phyloP scores from a whole-genome alignment of 2,888 invertebrate species.

The Calameuta filiformis region DNA sequence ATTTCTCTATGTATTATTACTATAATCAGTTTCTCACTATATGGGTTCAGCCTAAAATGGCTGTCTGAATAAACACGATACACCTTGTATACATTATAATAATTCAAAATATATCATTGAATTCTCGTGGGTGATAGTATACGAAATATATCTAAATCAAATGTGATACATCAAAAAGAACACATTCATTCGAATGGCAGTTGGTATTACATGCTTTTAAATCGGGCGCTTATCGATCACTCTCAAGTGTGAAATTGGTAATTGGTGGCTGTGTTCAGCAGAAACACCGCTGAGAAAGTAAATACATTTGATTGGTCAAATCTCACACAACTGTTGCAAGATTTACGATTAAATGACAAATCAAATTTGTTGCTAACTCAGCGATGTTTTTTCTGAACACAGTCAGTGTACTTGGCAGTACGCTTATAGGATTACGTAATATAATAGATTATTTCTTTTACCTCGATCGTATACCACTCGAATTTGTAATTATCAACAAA shows the following conservation, averaged over 20 bases:
- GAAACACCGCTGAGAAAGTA: too few species aligned
- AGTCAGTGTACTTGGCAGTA: not conserved
- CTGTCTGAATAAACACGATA: not conserved
- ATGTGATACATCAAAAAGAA: constrained; percentile 16
- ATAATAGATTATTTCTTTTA: not conserved
- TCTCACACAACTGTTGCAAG: too few species aligned
- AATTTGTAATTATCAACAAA: not conserved
- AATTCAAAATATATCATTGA: not conserved
- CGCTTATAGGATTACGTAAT: not conserved
- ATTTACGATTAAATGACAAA: too few species aligned
- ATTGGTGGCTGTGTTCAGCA: not conserved
- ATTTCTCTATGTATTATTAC: not conserved
- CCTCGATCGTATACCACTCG: not conserved
- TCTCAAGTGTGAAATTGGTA: not conserved
- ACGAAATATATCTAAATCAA: constrained; percentile 19
- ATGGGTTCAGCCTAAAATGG: not conserved
- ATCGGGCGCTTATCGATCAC: not conserved
- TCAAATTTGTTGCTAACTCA: too few species aligned
- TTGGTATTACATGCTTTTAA: constrained; percentile 32
- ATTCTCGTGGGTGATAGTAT: not conserved
- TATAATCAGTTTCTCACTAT: not conserved
- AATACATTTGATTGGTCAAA: too few species aligned
- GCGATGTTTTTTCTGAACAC: too few species aligned
- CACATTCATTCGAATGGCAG: constrained; percentile 47
- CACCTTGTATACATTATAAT: not conserved